Base-by-base conservation (phyloP, 2,113 vertebrate genomes). In the Corythoichthys haematopterus region DNA sequence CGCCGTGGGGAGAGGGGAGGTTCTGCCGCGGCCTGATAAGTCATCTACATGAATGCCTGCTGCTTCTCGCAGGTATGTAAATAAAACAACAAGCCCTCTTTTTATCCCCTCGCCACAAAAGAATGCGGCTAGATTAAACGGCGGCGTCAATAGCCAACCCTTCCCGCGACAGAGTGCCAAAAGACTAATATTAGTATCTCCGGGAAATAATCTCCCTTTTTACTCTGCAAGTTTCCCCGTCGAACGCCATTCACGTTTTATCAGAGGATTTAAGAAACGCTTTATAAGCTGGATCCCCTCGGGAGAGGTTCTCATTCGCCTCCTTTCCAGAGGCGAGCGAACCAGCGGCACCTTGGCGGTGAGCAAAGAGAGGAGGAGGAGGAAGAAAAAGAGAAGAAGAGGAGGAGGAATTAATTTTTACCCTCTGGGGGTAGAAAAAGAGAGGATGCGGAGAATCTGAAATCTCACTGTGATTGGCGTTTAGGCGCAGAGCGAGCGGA, bases 341-440 rank as follows among this genome's bases (percentile, higher is more conserved):
- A 83, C 84, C 79, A 58, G 81, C 84, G 85, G 90, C 89, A 93
- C 90, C 92, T 91, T 88, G 83, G 87, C 88, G 86, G 72, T 87
- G 87, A 84, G 55, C 33, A 57, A 87, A 73, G 68, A 77, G 76
- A 79, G 83, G 85, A 91, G 87, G 89, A 85, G 80, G 87, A 92
- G 88, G 89, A 90, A 89, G 91, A 57, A 35, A 14, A 56, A 35
- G 85, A 9, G n/a, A 86, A 67, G 64, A 74, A 72, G 77, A 92
- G 88, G 89, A 90, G 90, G 91, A 91, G 91, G 91, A 92, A 91
- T 92, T 91, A 90, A 92, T 92, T 91, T 88, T 86, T 88, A 81
- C 89, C 91, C 91, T 92, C 88, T 88, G 91, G 91, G 91, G 88
- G 55, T 2, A 6, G 12, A 35, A 56, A 53, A 16, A 28, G n/a